Evolutionary conservation across 2,888 invertebrate genomes (phyloP).

Genomic region (Coleophora flavipennella): DNA sequence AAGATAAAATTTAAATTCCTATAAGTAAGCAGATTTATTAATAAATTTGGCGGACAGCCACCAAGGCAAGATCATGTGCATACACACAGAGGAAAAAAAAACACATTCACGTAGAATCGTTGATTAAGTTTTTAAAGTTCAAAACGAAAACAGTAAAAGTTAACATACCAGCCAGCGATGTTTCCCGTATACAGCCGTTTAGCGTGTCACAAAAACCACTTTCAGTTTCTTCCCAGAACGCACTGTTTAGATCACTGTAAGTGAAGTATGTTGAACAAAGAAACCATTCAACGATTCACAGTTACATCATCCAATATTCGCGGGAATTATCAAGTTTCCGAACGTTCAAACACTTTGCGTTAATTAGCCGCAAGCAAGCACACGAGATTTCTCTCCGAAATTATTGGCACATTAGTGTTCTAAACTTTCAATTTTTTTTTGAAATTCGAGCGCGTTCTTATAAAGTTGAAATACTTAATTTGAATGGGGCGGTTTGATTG

Average conservation of each 20-base stretch:
- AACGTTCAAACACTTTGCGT: conserved; percentile 27
- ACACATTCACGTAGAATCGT: not conserved
- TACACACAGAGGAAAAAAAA: conserved; percentile 14
- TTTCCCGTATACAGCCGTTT: conserved; percentile 24
- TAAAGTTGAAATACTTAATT: conserved; percentile 19
- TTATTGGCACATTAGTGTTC: conserved; percentile 15
- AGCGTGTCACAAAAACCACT: conserved; percentile 45
- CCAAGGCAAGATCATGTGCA: conserved; percentile 24
- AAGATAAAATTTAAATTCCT: conserved; percentile 49
- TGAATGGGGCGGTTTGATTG: conserved; percentile 40
- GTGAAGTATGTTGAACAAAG: conserved; percentile 44
- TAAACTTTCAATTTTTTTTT: not conserved
- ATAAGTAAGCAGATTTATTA: conserved; percentile 38
- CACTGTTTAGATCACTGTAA: conserved; percentile 40
- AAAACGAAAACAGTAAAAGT: not conserved
- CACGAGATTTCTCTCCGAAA: conserved; percentile 20
- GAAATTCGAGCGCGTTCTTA: not conserved
- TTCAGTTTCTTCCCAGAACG: conserved; percentile 36
- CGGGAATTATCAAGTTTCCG: conserved; percentile 38
- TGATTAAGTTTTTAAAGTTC: too few relatives aligned
- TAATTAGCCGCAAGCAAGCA: conserved; percentile 33
- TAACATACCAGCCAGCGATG: conserved; percentile 29
- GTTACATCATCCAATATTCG: conserved; percentile 55
- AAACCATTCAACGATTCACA: conserved; percentile 38
- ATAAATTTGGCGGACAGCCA: conserved; percentile 61